phyloP scores from a whole-genome alignment of 2,113 vertebrate genomes.

The Lonchura striata region DNA sequence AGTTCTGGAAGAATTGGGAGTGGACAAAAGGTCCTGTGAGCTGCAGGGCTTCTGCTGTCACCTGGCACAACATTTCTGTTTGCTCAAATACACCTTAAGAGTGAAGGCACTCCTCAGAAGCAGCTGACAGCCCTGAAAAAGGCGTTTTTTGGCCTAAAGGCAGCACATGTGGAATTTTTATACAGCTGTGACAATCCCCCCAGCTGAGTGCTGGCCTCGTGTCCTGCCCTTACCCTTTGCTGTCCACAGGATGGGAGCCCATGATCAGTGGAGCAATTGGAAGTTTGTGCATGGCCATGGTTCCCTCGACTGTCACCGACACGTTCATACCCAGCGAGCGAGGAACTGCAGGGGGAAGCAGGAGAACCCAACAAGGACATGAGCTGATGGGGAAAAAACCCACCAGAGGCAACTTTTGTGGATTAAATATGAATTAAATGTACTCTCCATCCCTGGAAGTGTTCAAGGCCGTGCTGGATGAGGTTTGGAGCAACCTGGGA shows the following conservation, averaged over 20 bases:
- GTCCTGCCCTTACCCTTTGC: slow-evolving; percentile 85
- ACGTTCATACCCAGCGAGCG: slow-evolving; percentile 88
- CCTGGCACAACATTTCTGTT: rapidly evolving
- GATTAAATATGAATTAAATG: background rate
- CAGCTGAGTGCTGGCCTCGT: background rate
- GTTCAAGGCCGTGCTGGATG: background rate
- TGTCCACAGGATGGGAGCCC: slow-evolving; percentile 95
- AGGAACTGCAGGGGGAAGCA: slow-evolving; percentile 78
- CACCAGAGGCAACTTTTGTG: rapidly evolving
- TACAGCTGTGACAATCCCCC: rapidly evolving
- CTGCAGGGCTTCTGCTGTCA: background rate
- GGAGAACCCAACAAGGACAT: background rate
- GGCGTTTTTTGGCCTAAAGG: background rate
- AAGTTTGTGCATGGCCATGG: slow-evolving; percentile 88
- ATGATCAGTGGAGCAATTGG: slow-evolving; percentile 95
- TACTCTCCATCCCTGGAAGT: background rate
- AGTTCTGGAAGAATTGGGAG: slow-evolving; percentile 66
- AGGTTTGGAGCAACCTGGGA: background rate
- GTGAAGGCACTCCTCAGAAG: background rate
- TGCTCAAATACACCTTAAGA: background rate
- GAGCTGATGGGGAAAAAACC: background rate
- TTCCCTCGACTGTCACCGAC: slow-evolving; percentile 92
- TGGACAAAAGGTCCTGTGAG: background rate
- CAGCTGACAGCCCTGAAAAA: background rate
- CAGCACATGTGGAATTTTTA: rapidly evolving